A percentile compares a stretch with the other conserved stretches of the same genome.
Evolutionary conservation across 2,113 vertebrate species (phyloP).

Genomic region (Laticauda colubrina): DNA sequence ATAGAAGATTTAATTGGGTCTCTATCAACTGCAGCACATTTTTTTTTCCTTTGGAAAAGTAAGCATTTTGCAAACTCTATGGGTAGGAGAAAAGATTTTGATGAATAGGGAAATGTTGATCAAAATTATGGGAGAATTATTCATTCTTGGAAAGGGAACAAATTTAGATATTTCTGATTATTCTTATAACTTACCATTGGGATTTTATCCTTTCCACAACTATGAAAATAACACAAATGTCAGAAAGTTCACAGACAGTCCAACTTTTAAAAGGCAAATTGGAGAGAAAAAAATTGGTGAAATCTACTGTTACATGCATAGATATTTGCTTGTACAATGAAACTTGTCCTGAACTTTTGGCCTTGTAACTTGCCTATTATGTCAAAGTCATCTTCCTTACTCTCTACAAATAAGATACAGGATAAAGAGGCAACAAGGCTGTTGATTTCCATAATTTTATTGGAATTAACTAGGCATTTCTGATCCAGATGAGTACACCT

Average conservation of each 20-base stretch:
- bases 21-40: accelerated
- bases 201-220: background rate
- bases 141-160: background rate
- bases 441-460: background rate
- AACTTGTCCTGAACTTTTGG: background rate
- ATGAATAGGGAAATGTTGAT: background rate
- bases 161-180: background rate
- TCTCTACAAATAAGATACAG: background rate
- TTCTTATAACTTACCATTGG: background rate
- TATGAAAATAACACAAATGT: background rate
- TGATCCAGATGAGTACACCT: background rate
- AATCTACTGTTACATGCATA: background rate
- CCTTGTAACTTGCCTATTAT: background rate
- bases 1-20: accelerated
- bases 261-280: background rate
- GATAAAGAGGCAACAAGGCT: background rate
- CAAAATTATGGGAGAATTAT: background rate
- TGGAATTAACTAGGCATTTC: background rate
- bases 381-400: background rate
- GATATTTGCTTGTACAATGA: background rate
- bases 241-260: background rate
- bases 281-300: background rate
- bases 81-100: background rate
- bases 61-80: accelerated
- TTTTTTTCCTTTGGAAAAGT: background rate